Conservation (phyloP, 2,888 invertebrate species). For the Cylloceria caligata region DNA sequence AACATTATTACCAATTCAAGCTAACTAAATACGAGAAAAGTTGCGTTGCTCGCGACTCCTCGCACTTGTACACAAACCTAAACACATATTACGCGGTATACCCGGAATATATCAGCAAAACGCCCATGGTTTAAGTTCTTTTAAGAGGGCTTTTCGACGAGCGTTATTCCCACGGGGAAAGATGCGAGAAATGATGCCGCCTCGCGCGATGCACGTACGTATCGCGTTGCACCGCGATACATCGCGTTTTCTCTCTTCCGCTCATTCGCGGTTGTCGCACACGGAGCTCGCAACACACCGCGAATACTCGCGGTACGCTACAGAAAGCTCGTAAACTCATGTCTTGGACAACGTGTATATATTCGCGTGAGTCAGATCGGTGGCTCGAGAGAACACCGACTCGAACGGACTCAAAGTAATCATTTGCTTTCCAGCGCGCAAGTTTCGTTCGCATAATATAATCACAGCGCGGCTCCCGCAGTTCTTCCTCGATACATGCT, state of each 20-base stretch:
- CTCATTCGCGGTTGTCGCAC: conserved; percentile 6
- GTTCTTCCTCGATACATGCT: conserved; percentile 24
- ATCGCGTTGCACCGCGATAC: conserved; percentile 35
- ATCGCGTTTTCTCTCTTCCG: conserved; percentile 31
- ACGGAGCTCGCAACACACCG: not conserved
- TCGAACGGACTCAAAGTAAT: conserved; percentile 40
- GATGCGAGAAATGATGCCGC: conserved; percentile 46
- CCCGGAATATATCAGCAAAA: conserved; percentile 19
- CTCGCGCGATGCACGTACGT: conserved; percentile 25
- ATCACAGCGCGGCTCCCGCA: conserved; percentile 49
- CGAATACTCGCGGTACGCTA: not conserved
- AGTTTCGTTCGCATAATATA: conserved; percentile 51
- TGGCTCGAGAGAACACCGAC: not conserved
- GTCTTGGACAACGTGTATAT: conserved; percentile 24
- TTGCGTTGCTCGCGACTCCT: not conserved
- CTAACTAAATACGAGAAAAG: conserved; percentile 8
- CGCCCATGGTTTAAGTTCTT: conserved; percentile 30
- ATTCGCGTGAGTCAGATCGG: conserved; percentile 45
- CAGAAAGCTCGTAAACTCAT: conserved; percentile 44
- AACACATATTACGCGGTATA: not conserved
- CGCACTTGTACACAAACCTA: not conserved
- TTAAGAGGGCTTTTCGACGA: conserved; percentile 48
- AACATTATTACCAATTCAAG: not conserved
- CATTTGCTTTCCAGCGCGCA: conserved; percentile 49
- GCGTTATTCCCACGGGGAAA: conserved; percentile 58